phyloP scores from a whole-genome alignment of 1,140 invertebrate genomes.

The Pseudomyrmex concolor region DNA sequence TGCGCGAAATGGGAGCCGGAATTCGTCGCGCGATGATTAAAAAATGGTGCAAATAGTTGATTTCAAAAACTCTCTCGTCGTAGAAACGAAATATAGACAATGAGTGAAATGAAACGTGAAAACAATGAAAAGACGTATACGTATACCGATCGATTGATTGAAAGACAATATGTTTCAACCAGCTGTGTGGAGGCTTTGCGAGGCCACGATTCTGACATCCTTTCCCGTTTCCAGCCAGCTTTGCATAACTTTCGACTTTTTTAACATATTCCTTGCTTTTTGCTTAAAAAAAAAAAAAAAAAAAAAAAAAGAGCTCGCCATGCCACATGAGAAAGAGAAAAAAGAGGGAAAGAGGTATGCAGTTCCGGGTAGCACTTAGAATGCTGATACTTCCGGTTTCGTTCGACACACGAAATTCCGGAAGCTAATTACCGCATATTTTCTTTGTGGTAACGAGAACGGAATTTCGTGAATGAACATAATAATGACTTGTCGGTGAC shows the following conservation, averaged over 20 bases:
- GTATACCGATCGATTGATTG: constrained; percentile 78
- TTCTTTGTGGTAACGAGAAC: background rate
- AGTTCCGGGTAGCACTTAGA: constrained; percentile 85
- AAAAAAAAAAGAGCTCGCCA: constrained; percentile 74
- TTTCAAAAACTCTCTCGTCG: constrained; percentile 24
- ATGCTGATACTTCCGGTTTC: constrained; percentile 80
- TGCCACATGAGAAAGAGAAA: constrained; percentile 75
- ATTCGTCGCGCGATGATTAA: constrained; percentile 45
- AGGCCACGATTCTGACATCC: constrained; percentile 80
- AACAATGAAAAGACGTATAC: constrained; percentile 46
- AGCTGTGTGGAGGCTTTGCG: constrained; percentile 83
- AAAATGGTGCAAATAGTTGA: constrained; percentile 40
- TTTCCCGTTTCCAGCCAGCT: constrained; percentile 67
- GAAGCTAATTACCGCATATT: background rate
- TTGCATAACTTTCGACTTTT: constrained; percentile 76
- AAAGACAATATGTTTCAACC: constrained; percentile 83
- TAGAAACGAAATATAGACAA: constrained; percentile 39
- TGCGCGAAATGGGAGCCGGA: constrained; percentile 52
- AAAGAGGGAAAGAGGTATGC: constrained; percentile 84
- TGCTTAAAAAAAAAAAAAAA: background rate
- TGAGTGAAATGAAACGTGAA: constrained; percentile 36
- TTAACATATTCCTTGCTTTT: background rate
- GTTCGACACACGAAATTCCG: constrained; percentile 63
- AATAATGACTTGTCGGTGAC: background rate
- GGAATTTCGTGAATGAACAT: constrained; percentile 62